These are phyloP conservation scores for Andrena hattorfiana DNA, from an alignment of 2,888 invertebrate genomes.

Conservation along the genomic window DNA sequence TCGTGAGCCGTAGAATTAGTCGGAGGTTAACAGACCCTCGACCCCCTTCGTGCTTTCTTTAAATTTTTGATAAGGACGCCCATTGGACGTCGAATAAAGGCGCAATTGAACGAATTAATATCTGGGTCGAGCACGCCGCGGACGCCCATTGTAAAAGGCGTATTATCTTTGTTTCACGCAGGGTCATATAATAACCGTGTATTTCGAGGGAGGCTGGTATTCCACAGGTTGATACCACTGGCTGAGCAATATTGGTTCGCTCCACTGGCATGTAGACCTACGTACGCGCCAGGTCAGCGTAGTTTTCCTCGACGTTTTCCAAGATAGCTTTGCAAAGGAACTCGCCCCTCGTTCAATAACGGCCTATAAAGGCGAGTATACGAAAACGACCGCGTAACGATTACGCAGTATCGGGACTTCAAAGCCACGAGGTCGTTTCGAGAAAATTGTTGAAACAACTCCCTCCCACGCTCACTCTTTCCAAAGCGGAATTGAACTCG, in stretches of 20 bases:
- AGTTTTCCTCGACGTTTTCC: neutral
- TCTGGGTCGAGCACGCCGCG: neutral
- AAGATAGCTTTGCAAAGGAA: constrained; percentile 17
- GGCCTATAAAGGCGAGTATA: constrained; percentile 5
- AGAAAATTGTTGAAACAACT: constrained; percentile 33
- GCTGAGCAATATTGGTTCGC: constrained; percentile 15
- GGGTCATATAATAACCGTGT: neutral
- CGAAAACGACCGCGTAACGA: constrained; percentile 31
- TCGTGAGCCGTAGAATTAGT: constrained; percentile 3
- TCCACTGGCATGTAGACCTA: constrained; percentile 16
- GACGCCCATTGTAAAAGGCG: neutral
- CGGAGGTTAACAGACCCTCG: neutral
- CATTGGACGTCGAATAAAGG: neutral
- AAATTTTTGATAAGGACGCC: constrained; percentile 4
- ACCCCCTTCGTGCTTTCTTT: neutral
- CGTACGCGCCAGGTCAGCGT: too few species aligned
- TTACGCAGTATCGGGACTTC: constrained; percentile 35
- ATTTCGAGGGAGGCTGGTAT: neutral
- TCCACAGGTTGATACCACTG: constrained; percentile 6
- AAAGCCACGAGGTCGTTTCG: constrained; percentile 34
- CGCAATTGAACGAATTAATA: neutral
- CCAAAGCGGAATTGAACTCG: constrained; percentile 4
- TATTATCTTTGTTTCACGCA: constrained; percentile 2
- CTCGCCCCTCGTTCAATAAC: constrained; percentile 21
- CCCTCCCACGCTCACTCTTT: neutral